Conservation (phyloP, 2,797 vertebrate species). For the Acanthurus tractus region DNA sequence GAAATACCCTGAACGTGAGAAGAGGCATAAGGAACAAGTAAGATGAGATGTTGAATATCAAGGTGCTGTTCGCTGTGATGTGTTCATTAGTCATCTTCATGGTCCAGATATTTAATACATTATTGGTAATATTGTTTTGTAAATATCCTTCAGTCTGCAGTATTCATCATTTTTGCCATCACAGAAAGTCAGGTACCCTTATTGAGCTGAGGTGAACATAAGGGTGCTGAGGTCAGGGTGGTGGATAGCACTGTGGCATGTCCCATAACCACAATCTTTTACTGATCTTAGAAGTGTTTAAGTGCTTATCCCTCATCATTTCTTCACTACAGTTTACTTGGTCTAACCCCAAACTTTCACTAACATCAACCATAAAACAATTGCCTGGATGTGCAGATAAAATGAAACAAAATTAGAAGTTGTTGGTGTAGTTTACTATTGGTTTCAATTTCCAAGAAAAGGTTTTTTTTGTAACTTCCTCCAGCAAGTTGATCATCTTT, state of each 20-base stretch:
- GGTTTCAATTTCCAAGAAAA: slow-evolving; percentile 6
- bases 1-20: slow-evolving; percentile 1
- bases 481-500: slow-evolving; percentile 26
- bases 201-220: neutral
- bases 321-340: neutral
- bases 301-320: neutral
- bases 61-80: neutral
- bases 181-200: neutral
- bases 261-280: neutral
- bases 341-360: neutral
- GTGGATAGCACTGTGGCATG: neutral
- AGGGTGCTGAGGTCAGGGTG: neutral
- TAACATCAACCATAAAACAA: neutral
- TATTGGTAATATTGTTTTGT: neutral
- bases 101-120: slow-evolving; percentile 2
- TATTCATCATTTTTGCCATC: neutral
- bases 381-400: neutral
- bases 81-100: neutral
- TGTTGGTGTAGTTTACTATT: neutral
- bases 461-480: slow-evolving; percentile 27
- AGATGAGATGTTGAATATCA: neutral
- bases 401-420: neutral
- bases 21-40: neutral
- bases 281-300: neutral
- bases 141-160: neutral